Conservation (phyloP, 1,140 invertebrate genomes). For the Cryptotermes secundus region DNA sequence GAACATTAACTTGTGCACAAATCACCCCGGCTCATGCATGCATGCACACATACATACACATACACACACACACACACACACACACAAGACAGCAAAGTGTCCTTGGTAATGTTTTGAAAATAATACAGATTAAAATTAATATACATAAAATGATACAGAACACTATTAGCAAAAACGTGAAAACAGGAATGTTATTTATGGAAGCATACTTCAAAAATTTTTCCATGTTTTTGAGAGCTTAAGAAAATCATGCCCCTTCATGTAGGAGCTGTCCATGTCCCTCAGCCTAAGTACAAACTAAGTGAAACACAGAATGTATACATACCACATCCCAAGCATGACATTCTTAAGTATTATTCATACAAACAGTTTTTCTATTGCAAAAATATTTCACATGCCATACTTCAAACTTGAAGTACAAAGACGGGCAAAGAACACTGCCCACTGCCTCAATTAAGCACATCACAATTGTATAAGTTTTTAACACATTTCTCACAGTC, state of each 20-base stretch:
- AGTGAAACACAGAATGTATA: neutral
- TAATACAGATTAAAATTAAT: too few relatives aligned
- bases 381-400: neutral
- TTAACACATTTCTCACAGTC: too few relatives aligned
- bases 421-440: too few relatives aligned
- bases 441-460: too few relatives aligned
- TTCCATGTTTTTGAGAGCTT: neutral
- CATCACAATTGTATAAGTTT: too few relatives aligned
- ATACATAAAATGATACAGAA: neutral
- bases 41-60: too few relatives aligned
- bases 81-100: too few relatives aligned
- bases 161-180: neutral
- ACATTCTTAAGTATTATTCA: neutral
- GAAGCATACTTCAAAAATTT: neutral
- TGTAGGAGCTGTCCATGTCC: neutral
- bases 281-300: neutral
- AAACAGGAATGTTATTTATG: neutral
- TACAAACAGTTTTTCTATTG: neutral
- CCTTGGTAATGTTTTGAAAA: too few relatives aligned
- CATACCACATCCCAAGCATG: neutral
- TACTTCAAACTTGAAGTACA: too few relatives aligned
- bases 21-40: too few relatives aligned
- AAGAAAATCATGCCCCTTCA: neutral
- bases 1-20: too few relatives aligned
- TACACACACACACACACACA: too few relatives aligned